Base-by-base conservation (phyloP, 2,888 invertebrate genomes). In the Diplolepis rosae region DNA sequence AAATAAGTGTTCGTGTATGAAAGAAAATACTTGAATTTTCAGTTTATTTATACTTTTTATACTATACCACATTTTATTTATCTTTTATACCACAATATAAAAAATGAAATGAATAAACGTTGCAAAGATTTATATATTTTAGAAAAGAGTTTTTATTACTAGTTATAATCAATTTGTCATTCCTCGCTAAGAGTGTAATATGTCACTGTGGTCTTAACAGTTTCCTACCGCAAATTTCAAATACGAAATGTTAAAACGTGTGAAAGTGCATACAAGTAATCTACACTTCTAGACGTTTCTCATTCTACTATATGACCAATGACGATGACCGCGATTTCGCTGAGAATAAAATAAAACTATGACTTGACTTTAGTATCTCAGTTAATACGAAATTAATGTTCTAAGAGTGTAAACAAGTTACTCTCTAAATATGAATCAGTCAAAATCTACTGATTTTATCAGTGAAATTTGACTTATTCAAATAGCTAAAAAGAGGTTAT, bases 271-370 rank as follows among this genome's bases (percentile, higher is more conserved):
- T 61, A 35, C 56, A 61, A 35, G 15, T 54, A 45, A 45, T 18
- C 2, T 18, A 9, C 11, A 45, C 45, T 45, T 22, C 18, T 9
- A 45, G 18, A 52, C 52, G 28, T 52, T 52, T 52, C 52, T 52
- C 28, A 52, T 52, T 52, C 28, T 28, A 28, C n/a, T n/a, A 27
- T 52, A 52, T 28, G 52, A n/a, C n/a, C 24, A 24, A 39, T 61
- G 56, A 61, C 56, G 35, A 61, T 39, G 35, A 24, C 35, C 56
- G 56, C 56, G 56, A 61, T 61, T 61, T 61, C 56, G 56, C 56
- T 35, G 9, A 4, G 54, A 61, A 61, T 61, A 1, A 35, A 61
- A 22, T 32, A 22, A 61, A 13, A 32, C 35, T 24, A 13, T 18
- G 18, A 45, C 18, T 45, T 45, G 18, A 45, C 18, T 45, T 45